These are phyloP conservation scores for Paradoxurus hermaphroditus DNA, from an alignment of 2,113 vertebrate species.

Conservation along the genomic window DNA sequence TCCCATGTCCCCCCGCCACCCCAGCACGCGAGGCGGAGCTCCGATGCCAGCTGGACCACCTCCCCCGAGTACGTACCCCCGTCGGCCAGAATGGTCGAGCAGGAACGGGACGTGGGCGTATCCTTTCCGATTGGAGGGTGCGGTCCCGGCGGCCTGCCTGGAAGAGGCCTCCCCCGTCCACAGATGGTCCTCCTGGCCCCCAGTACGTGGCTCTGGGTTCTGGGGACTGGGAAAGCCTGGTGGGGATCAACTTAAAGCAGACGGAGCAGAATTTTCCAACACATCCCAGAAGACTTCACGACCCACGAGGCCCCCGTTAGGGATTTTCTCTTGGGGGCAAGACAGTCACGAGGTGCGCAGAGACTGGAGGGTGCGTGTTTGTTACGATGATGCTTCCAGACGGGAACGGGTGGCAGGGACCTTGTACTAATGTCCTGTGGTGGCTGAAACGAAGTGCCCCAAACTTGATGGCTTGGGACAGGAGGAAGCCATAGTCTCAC, in stretches of 20 bases:
- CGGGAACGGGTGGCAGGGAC: background rate
- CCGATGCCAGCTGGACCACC: slow-evolving; percentile 63
- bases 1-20: slow-evolving; percentile 64
- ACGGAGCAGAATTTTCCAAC: background rate
- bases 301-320: background rate
- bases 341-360: background rate
- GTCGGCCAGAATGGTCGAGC: fast-evolving
- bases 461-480: background rate
- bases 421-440: background rate
- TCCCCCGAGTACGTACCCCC: slow-evolving; percentile 64
- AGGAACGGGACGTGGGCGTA: fast-evolving
- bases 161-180: background rate
- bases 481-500: background rate
- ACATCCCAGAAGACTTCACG: background rate
- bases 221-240: background rate
- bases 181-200: background rate
- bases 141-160: background rate
- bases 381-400: too few relatives aligned
- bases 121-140: background rate
- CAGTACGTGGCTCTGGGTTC: background rate
- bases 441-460: background rate
- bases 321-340: background rate
- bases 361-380: background rate
- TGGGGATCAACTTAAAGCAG: background rate
- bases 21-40: slow-evolving; percentile 60